Evolutionary conservation across 1,140 invertebrate species (phyloP), one percentile per base, ranked within the genome.

Genomic region (Tigriopus japonicus): DNA sequence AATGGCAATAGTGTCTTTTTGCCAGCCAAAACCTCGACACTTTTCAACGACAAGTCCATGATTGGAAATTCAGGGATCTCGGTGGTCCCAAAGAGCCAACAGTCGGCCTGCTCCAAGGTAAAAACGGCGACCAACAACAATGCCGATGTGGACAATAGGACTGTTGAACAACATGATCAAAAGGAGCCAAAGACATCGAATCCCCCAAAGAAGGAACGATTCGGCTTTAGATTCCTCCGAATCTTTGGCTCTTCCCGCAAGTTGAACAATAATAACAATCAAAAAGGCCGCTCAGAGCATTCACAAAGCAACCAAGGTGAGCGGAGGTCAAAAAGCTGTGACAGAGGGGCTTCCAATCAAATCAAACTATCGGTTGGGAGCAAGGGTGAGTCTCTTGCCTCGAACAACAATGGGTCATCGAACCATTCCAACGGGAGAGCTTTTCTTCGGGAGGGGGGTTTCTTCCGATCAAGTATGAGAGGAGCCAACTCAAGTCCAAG

Each of bases 321-420:
- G 28, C 28, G 28, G 28, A 23, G 55, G 15, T 40, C 55, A 14
- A 58, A 58, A 58, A 58, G 55, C 23, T 58, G 55, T 42, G 55
- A 58, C n/a, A 28, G 55, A 58, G 28, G 28, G 28, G 28, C 28
- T 35, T 35, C 28, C 28, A 35, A 35, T 35, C 28, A 51, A 51
- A 35, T 35, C 28, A 35, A 7, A 51, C 21, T 10, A 17, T 51
- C 10, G 45, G 45, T 21, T 51, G 45, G 15, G 15, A 10, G 21
- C 28, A 35, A 35, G 3, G 28, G 28, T 35, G 28, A 35, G 9
- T 9, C 28, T 35, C 28, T 5, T 35, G 28, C 28, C 28, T 35
- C 28, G 28, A 35, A 35, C 28, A 35, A 35, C 28, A 35, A 35
- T 35, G 28, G 28, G 28, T 35, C 28, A 5, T 35, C 28, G 9